These are phyloP conservation scores for Pyrgilauda ruficollis DNA, from an alignment of 2,113 vertebrate species.

Conservation along the genomic window DNA sequence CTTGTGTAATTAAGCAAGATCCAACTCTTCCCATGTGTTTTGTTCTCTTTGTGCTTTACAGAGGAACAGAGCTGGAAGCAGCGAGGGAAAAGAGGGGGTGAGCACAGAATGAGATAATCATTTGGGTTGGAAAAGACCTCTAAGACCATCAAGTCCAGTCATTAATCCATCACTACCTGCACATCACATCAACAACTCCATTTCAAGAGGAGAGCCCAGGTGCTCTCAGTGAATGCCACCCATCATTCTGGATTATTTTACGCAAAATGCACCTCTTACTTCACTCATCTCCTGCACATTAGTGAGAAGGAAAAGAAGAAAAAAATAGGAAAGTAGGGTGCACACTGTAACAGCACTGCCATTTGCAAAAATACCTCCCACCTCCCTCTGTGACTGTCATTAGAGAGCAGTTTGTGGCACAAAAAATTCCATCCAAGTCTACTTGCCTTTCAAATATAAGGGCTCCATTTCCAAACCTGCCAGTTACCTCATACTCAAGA, in stretches of 20 bases:
- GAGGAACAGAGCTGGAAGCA: background rate
- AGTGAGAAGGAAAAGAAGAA: background rate
- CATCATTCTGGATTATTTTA: background rate
- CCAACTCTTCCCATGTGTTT: background rate
- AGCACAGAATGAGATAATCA: background rate
- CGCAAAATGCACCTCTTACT: background rate
- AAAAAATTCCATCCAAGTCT: background rate
- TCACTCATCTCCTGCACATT: background rate
- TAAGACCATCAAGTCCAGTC: background rate
- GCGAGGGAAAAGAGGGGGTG: background rate
- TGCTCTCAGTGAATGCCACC: background rate
- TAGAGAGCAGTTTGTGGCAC: background rate
- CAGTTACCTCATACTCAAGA: background rate
- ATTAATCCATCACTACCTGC: background rate
- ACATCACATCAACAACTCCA: background rate
- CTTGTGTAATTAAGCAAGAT: background rate
- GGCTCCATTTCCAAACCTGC: background rate
- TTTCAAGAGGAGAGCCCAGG: background rate
- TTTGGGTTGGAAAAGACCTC: background rate
- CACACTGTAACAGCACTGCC: background rate
- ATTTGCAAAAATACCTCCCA: background rate
- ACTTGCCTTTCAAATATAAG: background rate
- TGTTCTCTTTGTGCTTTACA: background rate
- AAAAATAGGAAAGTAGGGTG: background rate
- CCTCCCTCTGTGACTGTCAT: background rate